These are phyloP conservation scores for Lytechinus variegatus DNA, from an alignment of 35 echinoderm and acorn worm species.

Conservation along the genomic window DNA sequence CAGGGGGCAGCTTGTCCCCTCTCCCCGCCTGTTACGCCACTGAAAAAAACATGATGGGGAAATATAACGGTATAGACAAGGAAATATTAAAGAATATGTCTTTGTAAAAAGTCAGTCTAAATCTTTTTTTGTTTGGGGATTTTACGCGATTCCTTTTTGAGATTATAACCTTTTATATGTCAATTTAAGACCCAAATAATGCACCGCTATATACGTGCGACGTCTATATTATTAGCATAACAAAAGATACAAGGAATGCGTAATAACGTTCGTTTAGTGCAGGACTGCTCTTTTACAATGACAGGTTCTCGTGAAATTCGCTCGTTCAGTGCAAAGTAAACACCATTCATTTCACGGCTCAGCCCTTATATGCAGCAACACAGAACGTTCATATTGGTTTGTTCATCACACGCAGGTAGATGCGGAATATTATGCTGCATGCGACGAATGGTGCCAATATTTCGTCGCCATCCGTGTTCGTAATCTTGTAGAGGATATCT, in stretches of 20 bases:
- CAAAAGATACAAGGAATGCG: constrained; percentile 10
- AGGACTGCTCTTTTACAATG: background rate
- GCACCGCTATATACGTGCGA: background rate
- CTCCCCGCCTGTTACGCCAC: too few species aligned
- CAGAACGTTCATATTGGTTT: too few species aligned
- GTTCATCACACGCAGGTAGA: background rate
- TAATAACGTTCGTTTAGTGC: background rate
- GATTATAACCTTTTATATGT: too few species aligned
- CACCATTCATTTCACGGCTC: background rate
- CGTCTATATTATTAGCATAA: background rate
- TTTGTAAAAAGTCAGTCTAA: too few species aligned
- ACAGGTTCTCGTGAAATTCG: background rate
- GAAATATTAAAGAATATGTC: too few species aligned
- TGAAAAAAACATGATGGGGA: too few species aligned
- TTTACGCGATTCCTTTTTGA: too few species aligned
- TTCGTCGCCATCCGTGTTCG: background rate
- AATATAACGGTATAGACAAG: too few species aligned
- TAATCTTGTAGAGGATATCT: background rate
- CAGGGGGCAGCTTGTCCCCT: too few species aligned
- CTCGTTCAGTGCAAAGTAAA: background rate
- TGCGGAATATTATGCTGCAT: background rate
- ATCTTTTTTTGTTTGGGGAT: too few species aligned
- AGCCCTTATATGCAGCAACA: too few species aligned
- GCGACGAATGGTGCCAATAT: background rate
- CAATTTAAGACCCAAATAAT: too few species aligned